Evolutionary conservation across 2,888 invertebrate genomes (phyloP), one percentile per base, ranked within the genome.

Genomic region (Strigamia crassipes): DNA sequence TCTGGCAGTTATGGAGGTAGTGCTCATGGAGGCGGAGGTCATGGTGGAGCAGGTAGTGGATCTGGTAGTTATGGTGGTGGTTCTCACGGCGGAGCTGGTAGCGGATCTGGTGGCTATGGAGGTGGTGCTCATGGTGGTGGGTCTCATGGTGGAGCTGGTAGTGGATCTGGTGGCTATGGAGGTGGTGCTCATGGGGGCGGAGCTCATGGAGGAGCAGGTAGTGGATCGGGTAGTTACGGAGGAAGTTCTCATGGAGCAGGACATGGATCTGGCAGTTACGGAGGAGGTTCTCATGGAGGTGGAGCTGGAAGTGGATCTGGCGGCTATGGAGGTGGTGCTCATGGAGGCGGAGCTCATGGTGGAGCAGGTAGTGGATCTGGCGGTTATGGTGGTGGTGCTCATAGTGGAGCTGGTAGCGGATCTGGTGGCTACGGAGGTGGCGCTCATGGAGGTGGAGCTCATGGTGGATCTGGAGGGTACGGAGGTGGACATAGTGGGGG

Each of bases 61-160:
- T 13, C 31, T 21, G 79, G 79, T 9, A 46, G 79, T 12, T 79
- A 79, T 23, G 13, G 79, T 21, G 23, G 31, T 27, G 81, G 81
- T 8, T 1, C 34, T 51, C n/a, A 23, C 23, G 46, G 42, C 12
- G 38, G 27, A 56, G 56, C n/a, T 13, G 79, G 79, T 4, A 42
- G 79, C 21, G 61, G 61, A 61, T 23, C 18, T 23, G 41, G n/a
- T 0, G 15, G 41, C 15, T n/a, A 41, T 42, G 80, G 61, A 4
- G n/a, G 9, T 80, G 80, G 80, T n/a, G 80, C 27, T 8, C 21
- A 61, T 56, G 80, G 80, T n/a, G 51, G 61, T 13, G 61, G 27
- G 12, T 21, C 51, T 31, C 9, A 27, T 61, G 51, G 80, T n/a
- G 61, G 56, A 13, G 31, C 34, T 6, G 80, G 56, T 61, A 23